Base-by-base conservation (phyloP, 2,888 invertebrate species). In the Neoaliturus tenellus region DNA sequence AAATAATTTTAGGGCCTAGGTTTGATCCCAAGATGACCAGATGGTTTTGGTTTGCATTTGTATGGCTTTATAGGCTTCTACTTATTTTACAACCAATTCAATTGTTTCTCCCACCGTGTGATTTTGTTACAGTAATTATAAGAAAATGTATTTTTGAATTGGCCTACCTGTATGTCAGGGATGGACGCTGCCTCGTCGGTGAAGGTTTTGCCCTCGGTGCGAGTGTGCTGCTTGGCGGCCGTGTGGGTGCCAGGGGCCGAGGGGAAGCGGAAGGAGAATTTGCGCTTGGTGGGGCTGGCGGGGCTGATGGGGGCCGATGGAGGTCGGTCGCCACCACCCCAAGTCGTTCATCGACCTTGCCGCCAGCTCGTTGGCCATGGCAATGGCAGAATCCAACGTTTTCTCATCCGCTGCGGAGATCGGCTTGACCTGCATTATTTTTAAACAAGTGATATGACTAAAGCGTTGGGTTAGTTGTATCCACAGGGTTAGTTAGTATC, bases 391-490 rank as follows among this genome's bases (percentile, higher is more conserved):
- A 88, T 98, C 97, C 85, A 99, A 92, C 10, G 97, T 97, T 90
- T 95, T 96, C 90, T 97, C 95, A 89, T 98, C 98, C 85, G 98
- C 95, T 0, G 98, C 96, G 14, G 98, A 98, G 91, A 99, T 98
- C 2, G 96, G 97, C 90, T 98, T 98, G 89, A 98, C 96, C 92
- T 92, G 87, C 55, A 23, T n/a, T n/a, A n/a, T n/a, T n/a, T n/a
- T n/a, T n/a, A n/a, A n/a, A n/a, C n/a, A n/a, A n/a, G n/a, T n/a
- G n/a, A n/a, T n/a, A n/a, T n/a, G n/a, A n/a, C n/a, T n/a, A n/a
- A n/a, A n/a, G n/a, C n/a, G n/a, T n/a, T n/a, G n/a, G n/a, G n/a
- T n/a, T n/a, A n/a, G n/a, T n/a, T n/a, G n/a, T n/a, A n/a, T n/a
- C n/a, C n/a, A n/a, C n/a, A n/a, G n/a, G n/a, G n/a, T n/a, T n/a